phyloP scores from a whole-genome alignment of 2,113 vertebrate genomes.

The Oncorhynchus clarkii region DNA sequence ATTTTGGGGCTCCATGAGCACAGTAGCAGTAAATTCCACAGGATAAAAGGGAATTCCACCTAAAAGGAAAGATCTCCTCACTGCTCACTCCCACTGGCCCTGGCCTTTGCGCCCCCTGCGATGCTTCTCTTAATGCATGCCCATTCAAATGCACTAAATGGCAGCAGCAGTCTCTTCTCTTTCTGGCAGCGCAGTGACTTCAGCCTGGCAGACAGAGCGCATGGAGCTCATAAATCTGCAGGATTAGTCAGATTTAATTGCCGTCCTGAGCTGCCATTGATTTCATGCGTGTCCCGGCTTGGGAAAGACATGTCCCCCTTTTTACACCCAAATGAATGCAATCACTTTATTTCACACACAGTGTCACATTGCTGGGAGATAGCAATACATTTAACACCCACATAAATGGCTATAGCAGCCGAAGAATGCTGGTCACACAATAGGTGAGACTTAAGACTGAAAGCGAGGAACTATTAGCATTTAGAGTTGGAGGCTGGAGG shows the following conservation, averaged over 20 bases:
- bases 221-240: conserved; percentile 67
- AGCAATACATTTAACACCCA: conserved; percentile 65
- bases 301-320: conserved; percentile 46
- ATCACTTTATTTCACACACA: conserved; percentile 59
- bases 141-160: conserved; percentile 59
- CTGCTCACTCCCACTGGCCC: conserved; percentile 19
- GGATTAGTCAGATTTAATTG: conserved; percentile 68
- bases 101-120: conserved; percentile 50
- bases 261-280: conserved; percentile 52
- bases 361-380: conserved; percentile 58
- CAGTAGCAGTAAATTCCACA: conserved; percentile 37
- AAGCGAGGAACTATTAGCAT: conserved; percentile 63
- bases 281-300: conserved; percentile 65
- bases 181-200: conserved; percentile 57
- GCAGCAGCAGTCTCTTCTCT: conserved; percentile 44
- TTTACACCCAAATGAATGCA: conserved; percentile 65
- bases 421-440: conserved; percentile 66
- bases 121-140: conserved; percentile 46
- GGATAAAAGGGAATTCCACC: neutral
- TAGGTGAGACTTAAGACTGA: conserved; percentile 68
- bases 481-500: conserved; percentile 35
- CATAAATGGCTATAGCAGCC: conserved; percentile 55
- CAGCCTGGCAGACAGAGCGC: conserved; percentile 48
- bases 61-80: conserved; percentile 9
- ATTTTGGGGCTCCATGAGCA: conserved; percentile 11